These are phyloP conservation scores for Trachelus troglodyta DNA, from an alignment of 2,888 invertebrate species.

Conservation along the genomic window DNA sequence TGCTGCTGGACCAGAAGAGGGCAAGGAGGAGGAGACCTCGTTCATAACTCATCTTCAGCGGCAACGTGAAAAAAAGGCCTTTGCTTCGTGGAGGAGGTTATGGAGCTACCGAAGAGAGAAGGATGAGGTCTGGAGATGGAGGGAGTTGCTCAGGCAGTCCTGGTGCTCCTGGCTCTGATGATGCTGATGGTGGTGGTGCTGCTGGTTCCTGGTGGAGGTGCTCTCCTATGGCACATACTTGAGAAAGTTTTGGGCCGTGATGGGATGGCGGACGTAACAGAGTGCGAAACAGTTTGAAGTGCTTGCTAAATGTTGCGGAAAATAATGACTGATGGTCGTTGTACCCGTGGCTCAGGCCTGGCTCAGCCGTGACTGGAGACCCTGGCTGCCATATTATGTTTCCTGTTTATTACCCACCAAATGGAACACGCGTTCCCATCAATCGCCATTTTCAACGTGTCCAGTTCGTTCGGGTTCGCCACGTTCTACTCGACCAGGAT, in stretches of 20 bases:
- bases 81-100: not conserved
- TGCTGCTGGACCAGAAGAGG: conserved; percentile 27
- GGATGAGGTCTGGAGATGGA: not conserved
- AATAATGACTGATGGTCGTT: conserved; percentile 64
- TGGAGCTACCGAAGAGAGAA: not conserved
- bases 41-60: conserved; percentile 57
- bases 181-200: not conserved
- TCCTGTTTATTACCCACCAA: conserved; percentile 35
- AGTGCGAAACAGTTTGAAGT: conserved; percentile 63
- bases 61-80: conserved; percentile 35
- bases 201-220: not conserved
- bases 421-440: conserved; percentile 8
- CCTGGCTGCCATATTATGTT: conserved; percentile 31
- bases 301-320: conserved; percentile 65
- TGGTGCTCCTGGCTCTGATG: not conserved
- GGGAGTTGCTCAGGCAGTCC: not conserved
- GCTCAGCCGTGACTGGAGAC: conserved; percentile 26
- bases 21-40: conserved; percentile 25
- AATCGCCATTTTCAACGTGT: not conserved
- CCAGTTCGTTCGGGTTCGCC: not conserved
- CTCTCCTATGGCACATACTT: conserved; percentile 59
- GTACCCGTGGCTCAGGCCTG: conserved; percentile 28
- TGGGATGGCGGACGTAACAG: conserved; percentile 43
- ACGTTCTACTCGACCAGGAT: not conserved
- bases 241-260: conserved; percentile 55